Evolutionary conservation across 35 echinoderm and acorn worm genomes (phyloP).

Genomic region (Chiridota heheva): DNA sequence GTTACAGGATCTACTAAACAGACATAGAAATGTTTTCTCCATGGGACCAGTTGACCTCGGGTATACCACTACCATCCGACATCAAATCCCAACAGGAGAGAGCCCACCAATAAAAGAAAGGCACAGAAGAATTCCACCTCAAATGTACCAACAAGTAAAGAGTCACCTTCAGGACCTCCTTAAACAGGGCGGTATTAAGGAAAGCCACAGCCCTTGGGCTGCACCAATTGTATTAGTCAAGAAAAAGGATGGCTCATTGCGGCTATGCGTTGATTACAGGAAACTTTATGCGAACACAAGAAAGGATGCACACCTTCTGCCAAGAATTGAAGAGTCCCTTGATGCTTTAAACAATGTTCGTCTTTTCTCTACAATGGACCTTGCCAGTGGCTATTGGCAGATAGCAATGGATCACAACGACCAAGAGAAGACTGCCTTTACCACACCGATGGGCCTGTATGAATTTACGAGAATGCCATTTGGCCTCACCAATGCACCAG

Average conservation of each 20-base stretch:
- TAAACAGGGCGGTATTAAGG: constrained; percentile 44
- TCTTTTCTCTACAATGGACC: too few relatives aligned
- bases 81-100: constrained; percentile 11
- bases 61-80: constrained; percentile 8
- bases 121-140: constrained; percentile 50
- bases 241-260: constrained; percentile 9
- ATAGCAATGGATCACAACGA: constrained; percentile 51
- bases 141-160: constrained; percentile 52
- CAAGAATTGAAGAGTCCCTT: neutral
- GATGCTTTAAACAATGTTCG: too few relatives aligned
- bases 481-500: constrained; percentile 50
- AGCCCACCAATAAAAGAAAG: constrained; percentile 26
- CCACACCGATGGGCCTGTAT: constrained; percentile 50
- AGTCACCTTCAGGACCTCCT: constrained; percentile 21
- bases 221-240: constrained; percentile 61
- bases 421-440: constrained; percentile 56
- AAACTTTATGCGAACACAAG: neutral
- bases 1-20: neutral
- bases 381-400: constrained; percentile 68
- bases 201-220: constrained; percentile 64
- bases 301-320: neutral
- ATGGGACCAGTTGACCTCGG: constrained; percentile 32
- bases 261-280: neutral
- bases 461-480: constrained; percentile 60
- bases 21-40: neutral